A percentile compares a stretch with the other conserved stretches of the same genome.
Conservation (phyloP, 2,888 invertebrate genomes). For the Plebejus melissa region DNA sequence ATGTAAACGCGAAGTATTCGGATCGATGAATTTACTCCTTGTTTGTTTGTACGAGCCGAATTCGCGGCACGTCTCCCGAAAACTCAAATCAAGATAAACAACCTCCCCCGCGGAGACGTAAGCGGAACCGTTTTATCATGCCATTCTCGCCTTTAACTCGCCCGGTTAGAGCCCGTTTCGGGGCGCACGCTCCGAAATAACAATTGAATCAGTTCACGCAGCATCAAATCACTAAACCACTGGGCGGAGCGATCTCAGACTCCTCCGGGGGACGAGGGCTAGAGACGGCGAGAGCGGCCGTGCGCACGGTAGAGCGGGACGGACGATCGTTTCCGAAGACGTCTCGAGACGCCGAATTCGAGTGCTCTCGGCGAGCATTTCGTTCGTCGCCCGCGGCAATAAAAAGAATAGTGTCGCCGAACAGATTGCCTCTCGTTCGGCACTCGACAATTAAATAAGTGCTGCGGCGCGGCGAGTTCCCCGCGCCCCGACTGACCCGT, state of each 20-base stretch:
- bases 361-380: slow-evolving; percentile 69
- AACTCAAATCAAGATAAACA: slow-evolving; percentile 78
- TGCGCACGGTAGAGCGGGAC: slow-evolving; percentile 58
- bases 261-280: slow-evolving; percentile 69
- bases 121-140: slow-evolving; percentile 69
- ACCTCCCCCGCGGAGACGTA: slow-evolving; percentile 71
- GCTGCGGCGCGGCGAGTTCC: slow-evolving; percentile 65
- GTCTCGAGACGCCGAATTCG: slow-evolving; percentile 69
- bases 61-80: slow-evolving; percentile 77
- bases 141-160: slow-evolving; percentile 74
- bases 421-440: slow-evolving; percentile 74
- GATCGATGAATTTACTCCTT: slow-evolving; percentile 74
- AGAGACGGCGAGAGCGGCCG: slow-evolving; percentile 56
- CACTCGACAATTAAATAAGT: slow-evolving; percentile 76
- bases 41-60: slow-evolving; percentile 73
- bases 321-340: slow-evolving; percentile 54
- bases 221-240: slow-evolving; percentile 80
- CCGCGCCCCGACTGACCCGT: slow-evolving; percentile 41
- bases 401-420: slow-evolving; percentile 76
- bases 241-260: slow-evolving; percentile 76
- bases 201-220: slow-evolving; percentile 80
- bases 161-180: slow-evolving; percentile 69
- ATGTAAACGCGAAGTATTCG: slow-evolving; percentile 49
- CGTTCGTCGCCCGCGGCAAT: slow-evolving; percentile 66
- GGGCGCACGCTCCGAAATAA: slow-evolving; percentile 58